Base-by-base conservation (phyloP, 2,113 vertebrate species). In the Edolisoma coerulescens region DNA sequence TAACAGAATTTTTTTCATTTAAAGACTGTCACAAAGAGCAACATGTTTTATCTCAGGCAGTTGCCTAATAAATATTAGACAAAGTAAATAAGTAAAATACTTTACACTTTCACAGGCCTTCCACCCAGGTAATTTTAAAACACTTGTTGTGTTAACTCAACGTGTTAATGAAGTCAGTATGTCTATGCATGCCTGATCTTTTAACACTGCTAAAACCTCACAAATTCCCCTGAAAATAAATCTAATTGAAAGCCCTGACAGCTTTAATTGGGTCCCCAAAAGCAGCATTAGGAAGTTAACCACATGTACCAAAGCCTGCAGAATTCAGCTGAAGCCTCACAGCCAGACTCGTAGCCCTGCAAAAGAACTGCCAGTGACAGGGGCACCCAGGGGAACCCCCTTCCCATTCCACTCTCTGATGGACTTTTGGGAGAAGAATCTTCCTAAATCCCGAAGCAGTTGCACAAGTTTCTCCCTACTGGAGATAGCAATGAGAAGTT, bases 261-360 rank as follows among this genome's bases (percentile, higher is more conserved):
- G 41, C 37, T 78, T 61, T 70, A 56, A 56, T 47, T 37, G 52
- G 11, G 33, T 26, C 13, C 45, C 27, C 30, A 1, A 24, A 78
- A 42, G 11, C 1, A 65, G 22, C 22, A 8, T 13, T 49, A 24
- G 39, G 32, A 76, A 47, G 24, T 47, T 33, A 82, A 30, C 5
- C 3, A 0, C 7, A 20, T 0, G 2, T 1, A 10, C 45, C 22
- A 14, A 50, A 22, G 16, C 16, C 16, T 44, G 27, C 39, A 39
- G 41, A 21, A 15, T 18, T 53, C 67, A 20, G 35, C 8, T 2
- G 24, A 84, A 80, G 21, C 6, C 23, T 15, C n/a, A 13, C 30
- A 57, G 63, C 20, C 37, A 57, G 15, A 16, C 52, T 15, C 0
- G 0, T 16, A 42, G 37, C 14, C 24, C 10, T 28, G 11, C 0